A percentile compares a stretch with the other conserved stretches of the same genome.
phyloP scores from a whole-genome alignment of 92 coral and sea anemone genomes.

The Parazoanthus atlanticus region DNA sequence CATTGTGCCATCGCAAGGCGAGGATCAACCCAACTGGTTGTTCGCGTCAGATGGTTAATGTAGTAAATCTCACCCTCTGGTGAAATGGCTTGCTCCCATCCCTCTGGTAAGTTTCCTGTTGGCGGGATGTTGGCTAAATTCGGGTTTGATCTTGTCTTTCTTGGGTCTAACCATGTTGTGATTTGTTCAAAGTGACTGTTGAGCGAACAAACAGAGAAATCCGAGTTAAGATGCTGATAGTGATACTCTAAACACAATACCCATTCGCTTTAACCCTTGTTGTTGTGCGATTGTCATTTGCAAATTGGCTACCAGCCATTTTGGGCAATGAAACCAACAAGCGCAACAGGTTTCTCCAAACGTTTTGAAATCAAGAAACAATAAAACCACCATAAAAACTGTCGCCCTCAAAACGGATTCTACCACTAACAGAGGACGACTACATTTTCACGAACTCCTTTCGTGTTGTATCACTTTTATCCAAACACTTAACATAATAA shows the following conservation, averaged over 20 bases:
- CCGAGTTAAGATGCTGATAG: slow-evolving; percentile 33
- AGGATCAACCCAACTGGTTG: slow-evolving; percentile 98
- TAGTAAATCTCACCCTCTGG: slow-evolving; percentile 94
- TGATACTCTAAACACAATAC: background rate
- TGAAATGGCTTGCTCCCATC: slow-evolving; percentile 99
- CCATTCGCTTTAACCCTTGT: background rate
- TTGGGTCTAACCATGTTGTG: slow-evolving; percentile 96
- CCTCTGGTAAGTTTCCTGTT: slow-evolving; percentile 77
- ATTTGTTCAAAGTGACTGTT: slow-evolving; percentile 93
- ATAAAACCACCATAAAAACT: background rate
- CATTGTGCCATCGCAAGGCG: slow-evolving; percentile 70
- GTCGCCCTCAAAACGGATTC: slow-evolving; percentile 33
- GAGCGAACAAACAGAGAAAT: slow-evolving; percentile 45
- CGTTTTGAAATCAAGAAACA: background rate
- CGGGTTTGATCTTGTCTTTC: slow-evolving; percentile 96
- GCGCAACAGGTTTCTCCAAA: slow-evolving; percentile 65
- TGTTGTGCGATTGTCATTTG: slow-evolving; percentile 40
- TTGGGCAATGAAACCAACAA: slow-evolving; percentile 60
- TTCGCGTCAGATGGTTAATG: slow-evolving; percentile 88
- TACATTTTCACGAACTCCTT: background rate
- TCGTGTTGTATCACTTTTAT: background rate
- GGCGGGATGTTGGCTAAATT: slow-evolving; percentile 77
- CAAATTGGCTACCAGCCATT: slow-evolving; percentile 83
- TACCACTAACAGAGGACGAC: background rate
- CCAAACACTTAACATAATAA: slow-evolving; percentile 34